A percentile compares a stretch with the other conserved stretches of the same genome.
phyloP scores from a whole-genome alignment of 2,113 vertebrate genomes.

The Circaetus gallicus region DNA sequence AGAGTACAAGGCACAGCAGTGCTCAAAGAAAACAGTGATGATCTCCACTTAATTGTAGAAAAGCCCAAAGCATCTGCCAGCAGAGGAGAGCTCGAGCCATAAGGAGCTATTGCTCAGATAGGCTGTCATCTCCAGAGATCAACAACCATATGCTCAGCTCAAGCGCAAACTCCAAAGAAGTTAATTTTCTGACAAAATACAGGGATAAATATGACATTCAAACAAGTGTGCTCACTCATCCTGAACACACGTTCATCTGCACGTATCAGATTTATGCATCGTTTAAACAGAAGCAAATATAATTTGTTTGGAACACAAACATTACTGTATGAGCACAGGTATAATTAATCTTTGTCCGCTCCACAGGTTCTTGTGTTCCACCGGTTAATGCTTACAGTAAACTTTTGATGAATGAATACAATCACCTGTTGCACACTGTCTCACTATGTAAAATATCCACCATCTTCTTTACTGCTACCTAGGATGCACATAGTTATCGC shows the following conservation, averaged over 20 bases:
- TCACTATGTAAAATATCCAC: neutral
- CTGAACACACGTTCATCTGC: conserved; percentile 91
- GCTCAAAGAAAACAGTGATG: conserved; percentile 99
- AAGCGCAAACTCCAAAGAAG: conserved; percentile 97
- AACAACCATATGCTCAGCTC: conserved; percentile 99
- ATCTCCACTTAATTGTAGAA: conserved; percentile 99
- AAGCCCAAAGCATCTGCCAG: conserved; percentile 99
- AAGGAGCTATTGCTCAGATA: conserved; percentile 98
- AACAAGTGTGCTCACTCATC: conserved; percentile 99
- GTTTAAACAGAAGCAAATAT: conserved; percentile 88
- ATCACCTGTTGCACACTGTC: conserved; percentile 64
- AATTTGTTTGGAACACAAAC: conserved; percentile 89
- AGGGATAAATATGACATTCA: conserved; percentile 99
- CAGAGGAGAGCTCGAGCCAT: conserved; percentile 90
- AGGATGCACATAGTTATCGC: neutral
- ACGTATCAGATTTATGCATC: conserved; percentile 87
- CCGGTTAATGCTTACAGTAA: conserved; percentile 67
- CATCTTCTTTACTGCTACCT: neutral
- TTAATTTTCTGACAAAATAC: conserved; percentile 99
- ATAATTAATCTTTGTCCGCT: conserved; percentile 84
- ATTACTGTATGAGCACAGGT: conserved; percentile 79
- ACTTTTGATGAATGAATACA: conserved; percentile 70
- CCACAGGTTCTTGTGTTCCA: conserved; percentile 71
- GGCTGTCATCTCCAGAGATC: conserved; percentile 99
- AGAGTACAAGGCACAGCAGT: conserved; percentile 99